Conservation (phyloP, 1,140 invertebrate species). For the Pygmarrhopalites habei region DNA sequence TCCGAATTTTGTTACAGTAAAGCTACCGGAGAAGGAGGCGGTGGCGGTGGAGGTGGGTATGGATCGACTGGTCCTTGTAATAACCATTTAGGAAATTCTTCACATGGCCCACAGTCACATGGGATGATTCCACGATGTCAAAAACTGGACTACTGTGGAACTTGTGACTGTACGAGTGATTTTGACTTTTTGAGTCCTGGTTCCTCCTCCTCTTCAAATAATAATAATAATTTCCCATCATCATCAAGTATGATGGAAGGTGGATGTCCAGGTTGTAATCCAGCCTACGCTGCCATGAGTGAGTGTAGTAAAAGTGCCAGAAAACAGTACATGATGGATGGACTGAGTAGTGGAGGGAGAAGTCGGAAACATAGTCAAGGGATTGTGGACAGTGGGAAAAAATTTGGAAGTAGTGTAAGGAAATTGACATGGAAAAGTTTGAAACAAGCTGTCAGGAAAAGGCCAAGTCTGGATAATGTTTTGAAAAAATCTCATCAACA, state of each 20-base stretch:
- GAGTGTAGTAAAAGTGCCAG: too few species aligned
- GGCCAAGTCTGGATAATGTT: conserved; percentile 33
- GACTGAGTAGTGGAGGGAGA: too few species aligned
- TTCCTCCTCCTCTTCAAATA: neutral
- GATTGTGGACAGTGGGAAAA: conserved; percentile 21
- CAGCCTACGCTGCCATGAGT: too few species aligned
- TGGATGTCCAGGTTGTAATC: too few species aligned
- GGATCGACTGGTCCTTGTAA: conserved; percentile 8
- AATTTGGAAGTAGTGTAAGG: conserved; percentile 31
- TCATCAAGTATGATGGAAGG: too few species aligned
- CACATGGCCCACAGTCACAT: neutral
- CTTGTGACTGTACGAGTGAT: conserved; percentile 23
- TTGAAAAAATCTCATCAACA: conserved; percentile 11
- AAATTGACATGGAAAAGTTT: conserved; percentile 40
- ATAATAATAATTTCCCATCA: too few species aligned
- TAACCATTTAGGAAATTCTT: too few species aligned
- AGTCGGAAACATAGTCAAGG: too few species aligned
- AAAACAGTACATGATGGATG: too few species aligned
- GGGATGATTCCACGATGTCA: neutral
- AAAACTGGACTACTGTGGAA: conserved; percentile 17
- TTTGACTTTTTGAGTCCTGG: conserved; percentile 11
- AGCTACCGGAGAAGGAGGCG: neutral
- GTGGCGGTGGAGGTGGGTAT: neutral
- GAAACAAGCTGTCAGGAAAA: conserved; percentile 39
- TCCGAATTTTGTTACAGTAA: conserved; percentile 33